Evolutionary conservation across 2,113 vertebrate species (phyloP).

Genomic region (Hippopotamus amphibius): DNA sequence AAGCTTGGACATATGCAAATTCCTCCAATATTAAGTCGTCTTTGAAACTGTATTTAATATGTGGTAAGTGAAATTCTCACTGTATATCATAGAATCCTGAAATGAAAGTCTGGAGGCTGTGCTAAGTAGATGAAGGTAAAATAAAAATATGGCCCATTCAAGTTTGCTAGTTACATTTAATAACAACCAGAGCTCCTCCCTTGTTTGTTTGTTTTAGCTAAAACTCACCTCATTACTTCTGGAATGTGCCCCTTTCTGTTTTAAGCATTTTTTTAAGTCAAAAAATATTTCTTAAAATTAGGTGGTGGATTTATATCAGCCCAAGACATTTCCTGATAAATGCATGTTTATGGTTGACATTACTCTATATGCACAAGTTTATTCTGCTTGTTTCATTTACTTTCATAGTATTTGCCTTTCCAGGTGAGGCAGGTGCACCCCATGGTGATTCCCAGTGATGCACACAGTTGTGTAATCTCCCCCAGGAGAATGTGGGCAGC

Average conservation of each 20-base stretch:
- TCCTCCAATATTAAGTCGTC: neutral
- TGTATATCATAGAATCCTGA: neutral
- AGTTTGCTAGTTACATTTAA: rapidly evolving
- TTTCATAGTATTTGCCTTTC: rapidly evolving
- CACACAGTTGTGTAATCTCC: rapidly evolving
- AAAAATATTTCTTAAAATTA: neutral
- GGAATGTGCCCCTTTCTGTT: neutral
- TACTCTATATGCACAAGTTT: rapidly evolving
- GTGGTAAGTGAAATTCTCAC: neutral
- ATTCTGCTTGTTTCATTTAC: neutral
- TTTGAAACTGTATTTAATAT: neutral
- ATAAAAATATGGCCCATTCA: rapidly evolving
- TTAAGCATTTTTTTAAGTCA: neutral
- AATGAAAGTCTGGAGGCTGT: neutral
- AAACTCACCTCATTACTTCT: neutral
- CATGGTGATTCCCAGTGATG: rapidly evolving
- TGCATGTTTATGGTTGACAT: neutral
- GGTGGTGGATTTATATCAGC: neutral
- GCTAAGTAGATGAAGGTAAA: rapidly evolving
- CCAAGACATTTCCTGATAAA: neutral
- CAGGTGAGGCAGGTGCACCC: rapidly evolving
- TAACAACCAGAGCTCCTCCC: neutral
- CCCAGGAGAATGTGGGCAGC: rapidly evolving
- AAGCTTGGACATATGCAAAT: neutral
- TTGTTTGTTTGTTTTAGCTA: neutral